These are phyloP conservation scores for Jaculus jaculus DNA, from an alignment of 2,113 vertebrate species.

Conservation along the genomic window DNA sequence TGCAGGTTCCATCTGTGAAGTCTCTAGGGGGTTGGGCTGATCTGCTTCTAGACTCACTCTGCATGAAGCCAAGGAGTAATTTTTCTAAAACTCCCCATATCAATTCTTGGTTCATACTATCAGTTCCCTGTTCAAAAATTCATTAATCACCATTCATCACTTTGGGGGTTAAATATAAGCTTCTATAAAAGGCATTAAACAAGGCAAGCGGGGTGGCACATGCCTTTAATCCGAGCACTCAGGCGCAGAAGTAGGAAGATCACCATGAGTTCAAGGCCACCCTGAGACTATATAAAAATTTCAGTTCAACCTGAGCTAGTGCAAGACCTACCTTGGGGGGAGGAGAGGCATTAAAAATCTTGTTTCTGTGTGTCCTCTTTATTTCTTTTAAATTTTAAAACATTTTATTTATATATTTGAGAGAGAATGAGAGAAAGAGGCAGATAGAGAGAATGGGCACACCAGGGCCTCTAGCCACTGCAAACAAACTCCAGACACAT, in stretches of 20 bases:
- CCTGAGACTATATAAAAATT: too few species aligned
- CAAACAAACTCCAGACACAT: too few species aligned
- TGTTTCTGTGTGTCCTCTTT: background rate
- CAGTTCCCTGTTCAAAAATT: background rate
- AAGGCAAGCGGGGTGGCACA: too few species aligned
- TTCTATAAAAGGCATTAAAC: background rate
- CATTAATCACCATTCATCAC: background rate
- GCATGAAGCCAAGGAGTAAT: background rate
- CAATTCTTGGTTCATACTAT: background rate
- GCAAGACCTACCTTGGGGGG: too few species aligned
- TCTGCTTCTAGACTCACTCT: background rate
- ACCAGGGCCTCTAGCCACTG: too few species aligned
- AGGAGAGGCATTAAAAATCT: background rate
- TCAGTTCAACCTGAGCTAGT: too few species aligned
- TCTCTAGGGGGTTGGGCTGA: background rate
- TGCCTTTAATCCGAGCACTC: too few species aligned
- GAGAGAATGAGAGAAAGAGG: too few species aligned
- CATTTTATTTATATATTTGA: too few species aligned
- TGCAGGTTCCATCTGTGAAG: background rate
- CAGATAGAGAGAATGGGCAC: too few species aligned
- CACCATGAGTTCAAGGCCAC: too few species aligned
- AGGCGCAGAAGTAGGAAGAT: too few species aligned
- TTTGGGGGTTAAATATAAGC: slow-evolving; percentile 27
- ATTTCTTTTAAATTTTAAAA: background rate
- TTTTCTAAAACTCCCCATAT: background rate